Base-by-base conservation (phyloP, 1,140 invertebrate genomes). In the Formica exsecta region DNA sequence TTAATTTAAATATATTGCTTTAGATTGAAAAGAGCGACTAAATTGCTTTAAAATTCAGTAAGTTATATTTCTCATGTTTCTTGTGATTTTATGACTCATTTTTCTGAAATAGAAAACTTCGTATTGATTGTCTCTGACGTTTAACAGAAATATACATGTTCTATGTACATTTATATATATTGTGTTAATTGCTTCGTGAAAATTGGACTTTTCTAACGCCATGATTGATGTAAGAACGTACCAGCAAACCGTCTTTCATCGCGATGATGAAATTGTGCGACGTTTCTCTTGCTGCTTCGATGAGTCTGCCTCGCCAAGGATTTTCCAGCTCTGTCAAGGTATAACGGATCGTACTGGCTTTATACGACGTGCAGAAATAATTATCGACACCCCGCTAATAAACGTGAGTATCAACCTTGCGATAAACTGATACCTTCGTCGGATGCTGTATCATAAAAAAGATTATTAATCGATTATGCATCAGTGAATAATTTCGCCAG, bases 331-430 rank as follows among this genome's bases (percentile, higher is more conserved):
- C 89, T 92, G 91, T 66, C 32, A 64, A 83, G 36, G 36, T 68
- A 89, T 92, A 92, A 92, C 92, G 90, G 91, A 89, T 25, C 48
- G 80, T 80, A 77, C 89, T 51, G 41, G 62, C 89, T 92, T 92
- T 92, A 92, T 92, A 92, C 86, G 71, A 85, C 83, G 51, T 87
- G 74, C 83, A 41, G 85, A 87, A 76, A 87, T 80, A 91, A 92
- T 92, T 92, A 92, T 87, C 92, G 66, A 71, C 38, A 48, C 11
- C 59, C 22, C 73, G 92, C 87, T 92, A 92, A 92, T 84, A 90
- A 59, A 86, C 81, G 87, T 89, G 89, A 90, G 87, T 89, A 91
- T 85, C 77, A 83, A 80, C 75, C 80, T 87, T 89, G 90, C 81
- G 87, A 81, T 91, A 91, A 88, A 89, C 54, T 19, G 70, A 80